Percentiles rank a stretch among this genome's conserved stretches.
Evolutionary conservation across 1,140 invertebrate genomes (phyloP).

Genomic region (Aphelinus atriplicis): DNA sequence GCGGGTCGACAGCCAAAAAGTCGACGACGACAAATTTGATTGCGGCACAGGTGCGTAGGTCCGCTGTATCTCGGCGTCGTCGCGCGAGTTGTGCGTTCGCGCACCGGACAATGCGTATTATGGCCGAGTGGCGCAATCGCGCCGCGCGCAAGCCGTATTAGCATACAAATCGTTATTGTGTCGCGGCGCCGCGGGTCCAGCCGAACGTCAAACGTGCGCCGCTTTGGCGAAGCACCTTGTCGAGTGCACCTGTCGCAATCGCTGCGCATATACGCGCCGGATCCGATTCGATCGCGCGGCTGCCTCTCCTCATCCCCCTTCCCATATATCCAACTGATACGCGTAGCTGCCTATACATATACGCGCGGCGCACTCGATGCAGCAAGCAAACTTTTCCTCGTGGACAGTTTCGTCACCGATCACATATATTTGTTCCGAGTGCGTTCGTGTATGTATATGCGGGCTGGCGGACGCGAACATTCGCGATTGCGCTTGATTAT

Average conservation of each 20-base stretch:
- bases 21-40: too few relatives aligned
- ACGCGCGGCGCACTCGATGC: not conserved
- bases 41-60: too few relatives aligned
- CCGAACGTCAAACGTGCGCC: conserved; percentile 45
- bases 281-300: conserved; percentile 25
- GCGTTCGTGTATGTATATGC: too few relatives aligned
- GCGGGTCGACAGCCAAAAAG: too few relatives aligned
- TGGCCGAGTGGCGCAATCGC: not conserved
- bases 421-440: too few relatives aligned
- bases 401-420: too few relatives aligned
- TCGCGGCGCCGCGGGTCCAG: conserved; percentile 25
- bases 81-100: too few relatives aligned
- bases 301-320: too few relatives aligned
- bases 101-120: too few relatives aligned
- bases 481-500: too few relatives aligned
- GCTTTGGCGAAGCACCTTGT: not conserved
- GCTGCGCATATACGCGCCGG: conserved; percentile 3
- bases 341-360: not conserved
- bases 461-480: too few relatives aligned
- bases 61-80: too few relatives aligned
- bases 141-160: conserved; percentile 25
- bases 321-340: not conserved
- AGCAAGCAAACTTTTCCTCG: not conserved
- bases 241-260: conserved; percentile 16
- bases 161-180: conserved; percentile 50